Conservation (phyloP, 1,140 invertebrate species). For the Drosophila repletoides region DNA sequence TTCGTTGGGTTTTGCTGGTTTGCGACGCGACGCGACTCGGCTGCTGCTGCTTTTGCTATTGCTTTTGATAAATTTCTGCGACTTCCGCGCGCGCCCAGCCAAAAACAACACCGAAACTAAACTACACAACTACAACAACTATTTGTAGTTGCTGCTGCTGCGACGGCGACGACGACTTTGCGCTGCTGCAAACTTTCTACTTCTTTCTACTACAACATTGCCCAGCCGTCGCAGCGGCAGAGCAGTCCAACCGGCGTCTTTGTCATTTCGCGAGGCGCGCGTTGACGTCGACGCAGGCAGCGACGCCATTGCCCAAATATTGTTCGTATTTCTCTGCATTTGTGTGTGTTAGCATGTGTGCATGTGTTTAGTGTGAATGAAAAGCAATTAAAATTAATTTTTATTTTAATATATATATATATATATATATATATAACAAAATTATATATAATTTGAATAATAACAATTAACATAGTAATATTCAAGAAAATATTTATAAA, state of each 20-base stretch:
- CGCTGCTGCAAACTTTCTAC: slow-evolving; percentile 16
- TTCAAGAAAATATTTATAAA: too few relatives aligned
- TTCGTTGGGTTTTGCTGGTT: slow-evolving; percentile 37
- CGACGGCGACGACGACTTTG: slow-evolving; percentile 9
- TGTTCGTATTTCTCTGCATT: slow-evolving; percentile 41
- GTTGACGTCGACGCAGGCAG: slow-evolving; percentile 19
- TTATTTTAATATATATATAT: slow-evolving; percentile 17
- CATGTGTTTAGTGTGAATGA: slow-evolving; percentile 6
- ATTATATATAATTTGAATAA: too few relatives aligned
- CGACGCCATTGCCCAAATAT: slow-evolving; percentile 48
- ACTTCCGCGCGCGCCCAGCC: slow-evolving; percentile 61
- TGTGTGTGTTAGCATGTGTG: neutral
- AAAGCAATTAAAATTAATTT: slow-evolving; percentile 25
- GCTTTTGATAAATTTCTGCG: slow-evolving; percentile 58
- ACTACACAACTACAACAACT: slow-evolving; percentile 71
- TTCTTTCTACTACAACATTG: slow-evolving; percentile 36
- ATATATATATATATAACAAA: too few relatives aligned
- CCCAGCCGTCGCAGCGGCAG: slow-evolving; percentile 27
- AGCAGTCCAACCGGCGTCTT: slow-evolving; percentile 47
- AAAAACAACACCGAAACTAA: slow-evolving; percentile 70
- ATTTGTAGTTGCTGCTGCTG: slow-evolving; percentile 60
- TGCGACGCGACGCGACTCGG: slow-evolving; percentile 15
- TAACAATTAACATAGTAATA: too few relatives aligned
- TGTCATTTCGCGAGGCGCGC: slow-evolving; percentile 45
- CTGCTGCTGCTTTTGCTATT: slow-evolving; percentile 5